phyloP scores from a whole-genome alignment of 1,140 invertebrate species.

The Thalassaphorura encarpata region DNA sequence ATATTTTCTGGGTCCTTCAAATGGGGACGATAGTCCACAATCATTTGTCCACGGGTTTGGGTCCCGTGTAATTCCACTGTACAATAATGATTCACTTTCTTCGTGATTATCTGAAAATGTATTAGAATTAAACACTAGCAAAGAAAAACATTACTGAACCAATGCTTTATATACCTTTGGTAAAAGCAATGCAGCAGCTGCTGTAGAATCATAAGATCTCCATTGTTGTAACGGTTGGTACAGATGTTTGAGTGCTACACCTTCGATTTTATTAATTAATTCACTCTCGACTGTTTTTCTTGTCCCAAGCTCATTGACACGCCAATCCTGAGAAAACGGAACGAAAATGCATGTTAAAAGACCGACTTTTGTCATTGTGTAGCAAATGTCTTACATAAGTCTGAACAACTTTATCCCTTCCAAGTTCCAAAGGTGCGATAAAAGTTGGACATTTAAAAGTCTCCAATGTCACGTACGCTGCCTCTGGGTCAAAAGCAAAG shows the following conservation, averaged over 20 bases:
- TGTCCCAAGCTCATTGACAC: not conserved
- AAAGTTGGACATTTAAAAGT: constrained; percentile 45
- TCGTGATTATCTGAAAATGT: not conserved
- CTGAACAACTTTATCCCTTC: constrained; percentile 29
- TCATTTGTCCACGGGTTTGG: not conserved
- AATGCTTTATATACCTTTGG: no score
- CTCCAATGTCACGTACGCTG: constrained; percentile 56
- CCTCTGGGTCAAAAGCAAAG: constrained; percentile 66
- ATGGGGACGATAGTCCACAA: not conserved
- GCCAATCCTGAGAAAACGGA: no score
- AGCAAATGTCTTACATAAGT: constrained; percentile 5
- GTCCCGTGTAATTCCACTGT: not conserved
- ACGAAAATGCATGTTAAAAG: no score
- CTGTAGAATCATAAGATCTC: constrained; percentile 1
- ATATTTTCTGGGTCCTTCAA: not conserved
- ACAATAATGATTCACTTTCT: not conserved
- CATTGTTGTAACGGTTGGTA: not conserved
- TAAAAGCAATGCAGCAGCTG: not conserved
- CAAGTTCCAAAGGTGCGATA: constrained; percentile 55
- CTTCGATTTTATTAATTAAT: constrained; percentile 5
- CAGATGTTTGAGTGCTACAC: not conserved
- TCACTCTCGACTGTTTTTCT: not conserved
- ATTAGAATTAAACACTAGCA: no score
- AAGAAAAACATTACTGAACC: no score
- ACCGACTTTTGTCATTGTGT: no score